Evolutionary conservation across 2,113 vertebrate species (phyloP), one percentile per base, ranked within the genome.

Genomic region (Thamnaconus septentrionalis): DNA sequence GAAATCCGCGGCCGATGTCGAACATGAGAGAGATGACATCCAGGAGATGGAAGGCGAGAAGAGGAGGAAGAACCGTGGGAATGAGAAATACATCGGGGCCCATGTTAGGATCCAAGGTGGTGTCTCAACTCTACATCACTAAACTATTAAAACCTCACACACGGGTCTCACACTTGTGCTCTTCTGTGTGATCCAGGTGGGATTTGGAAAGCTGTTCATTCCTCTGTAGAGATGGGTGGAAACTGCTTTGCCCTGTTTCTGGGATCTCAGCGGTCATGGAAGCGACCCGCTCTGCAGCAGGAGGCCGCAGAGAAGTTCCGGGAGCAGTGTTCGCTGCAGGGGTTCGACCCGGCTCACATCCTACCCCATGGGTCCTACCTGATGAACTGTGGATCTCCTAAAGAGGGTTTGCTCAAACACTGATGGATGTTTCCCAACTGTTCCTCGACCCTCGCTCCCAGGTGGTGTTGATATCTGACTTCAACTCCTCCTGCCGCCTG

Each of bases 381-480:
- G 65, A 92, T 93, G 90, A 93, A 93, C 83, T 91, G 92, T 54
- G 92, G 92, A 10, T 93, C 91, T 48, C 91, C 92, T 41, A 93
- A 91, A 70, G 73, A 88, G 9, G 92, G 92, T 93, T 50, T 18
- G 82, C 82, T 31, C 39, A 4, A 46, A 47, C 50, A 7, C 11
- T 18, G 5, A 48, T 48, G 47, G 47, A 3, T 48, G 47, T 31
- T 31, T 31, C 18, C 18, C 18, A 31, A 31, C 18, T 31, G 18
- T 31, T 31, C 18, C 18, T 31, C 18, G 18, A 31, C 18, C 18
- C 18, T 31, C 1, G 18, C 1, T 31, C 18, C 18, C 18, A 1
- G 18, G 18, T 31, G 1, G 18, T 31, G 18, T 31, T 31, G 18
- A 31, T 31, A 11, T 3, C 44, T 41, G 39, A 9, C 7, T 53